phyloP scores from a whole-genome alignment of 2,797 vertebrate genomes.

The Cirrhinus mrigala region DNA sequence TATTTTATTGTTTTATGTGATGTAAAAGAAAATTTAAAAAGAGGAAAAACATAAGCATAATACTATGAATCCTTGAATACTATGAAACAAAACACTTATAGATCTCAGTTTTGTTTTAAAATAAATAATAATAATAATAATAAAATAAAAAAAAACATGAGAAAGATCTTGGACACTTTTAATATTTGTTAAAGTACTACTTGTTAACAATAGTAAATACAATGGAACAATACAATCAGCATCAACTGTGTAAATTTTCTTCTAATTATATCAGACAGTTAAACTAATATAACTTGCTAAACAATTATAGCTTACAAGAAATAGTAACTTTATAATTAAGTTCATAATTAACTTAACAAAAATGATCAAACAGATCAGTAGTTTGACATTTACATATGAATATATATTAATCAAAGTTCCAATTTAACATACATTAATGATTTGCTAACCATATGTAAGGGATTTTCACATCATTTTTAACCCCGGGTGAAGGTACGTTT shows the following conservation, averaged over 20 bases:
- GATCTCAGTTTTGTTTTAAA: neutral
- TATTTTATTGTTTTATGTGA: neutral
- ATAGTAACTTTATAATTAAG: neutral
- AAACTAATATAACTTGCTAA: neutral
- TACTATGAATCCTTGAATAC: neutral
- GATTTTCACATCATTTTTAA: neutral
- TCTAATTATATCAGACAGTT: neutral
- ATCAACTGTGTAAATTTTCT: neutral
- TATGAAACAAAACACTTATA: neutral
- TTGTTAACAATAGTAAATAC: neutral
- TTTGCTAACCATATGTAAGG: neutral
- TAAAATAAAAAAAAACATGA: neutral
- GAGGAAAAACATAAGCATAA: neutral
- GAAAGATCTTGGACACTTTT: neutral
- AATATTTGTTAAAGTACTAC: constrained; percentile 7
- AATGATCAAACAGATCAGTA: neutral
- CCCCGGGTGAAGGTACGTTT: no score
- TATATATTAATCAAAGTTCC: neutral
- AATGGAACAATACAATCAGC: neutral
- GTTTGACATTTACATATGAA: constrained; percentile 5
- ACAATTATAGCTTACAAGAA: constrained; percentile 1
- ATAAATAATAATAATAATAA: neutral
- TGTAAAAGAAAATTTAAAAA: neutral
- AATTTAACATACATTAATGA: neutral
- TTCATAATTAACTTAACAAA: neutral